A percentile compares a stretch with the other conserved stretches of the same genome.
Evolutionary conservation across 2,888 invertebrate species (phyloP).

Genomic region (Monochamus alternatus): DNA sequence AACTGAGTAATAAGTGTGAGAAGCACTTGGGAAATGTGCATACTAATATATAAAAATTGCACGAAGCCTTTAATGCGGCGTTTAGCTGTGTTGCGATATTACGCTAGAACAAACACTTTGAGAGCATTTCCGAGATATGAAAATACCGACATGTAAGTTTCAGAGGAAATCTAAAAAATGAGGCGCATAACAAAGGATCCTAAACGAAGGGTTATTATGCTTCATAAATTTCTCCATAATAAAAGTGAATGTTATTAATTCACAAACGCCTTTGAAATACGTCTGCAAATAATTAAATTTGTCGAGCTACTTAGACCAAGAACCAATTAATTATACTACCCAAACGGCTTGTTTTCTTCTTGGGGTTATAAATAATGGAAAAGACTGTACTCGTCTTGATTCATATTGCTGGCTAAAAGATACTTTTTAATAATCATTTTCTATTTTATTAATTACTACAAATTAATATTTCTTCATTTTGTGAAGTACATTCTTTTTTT

Average conservation of each 20-base stretch:
- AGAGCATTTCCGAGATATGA: slow-evolving; percentile 43
- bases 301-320: slow-evolving; percentile 45
- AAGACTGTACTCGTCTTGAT: background rate
- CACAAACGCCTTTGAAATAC: slow-evolving; percentile 50
- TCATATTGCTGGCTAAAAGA: background rate
- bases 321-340: slow-evolving; percentile 52
- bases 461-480: slow-evolving; percentile 25
- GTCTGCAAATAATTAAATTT: slow-evolving; percentile 55
- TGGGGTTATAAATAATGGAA: background rate
- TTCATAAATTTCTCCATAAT: slow-evolving; percentile 46
- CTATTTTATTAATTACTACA: no score
- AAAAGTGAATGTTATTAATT: slow-evolving; percentile 55
- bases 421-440: no score
- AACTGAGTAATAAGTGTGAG: no score
- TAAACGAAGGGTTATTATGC: slow-evolving; percentile 44
- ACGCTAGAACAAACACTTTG: slow-evolving; percentile 50
- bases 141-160: slow-evolving; percentile 43
- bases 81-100: slow-evolving; percentile 42
- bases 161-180: slow-evolving; percentile 35
- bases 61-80: slow-evolving; percentile 23
- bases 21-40: slow-evolving; percentile 2
- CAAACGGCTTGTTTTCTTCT: slow-evolving; percentile 39
- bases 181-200: slow-evolving; percentile 41
- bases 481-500: slow-evolving; percentile 27
- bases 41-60: slow-evolving; percentile 30